Base-by-base conservation (phyloP, 2,888 invertebrate genomes). In the Entomobrya proxima region DNA sequence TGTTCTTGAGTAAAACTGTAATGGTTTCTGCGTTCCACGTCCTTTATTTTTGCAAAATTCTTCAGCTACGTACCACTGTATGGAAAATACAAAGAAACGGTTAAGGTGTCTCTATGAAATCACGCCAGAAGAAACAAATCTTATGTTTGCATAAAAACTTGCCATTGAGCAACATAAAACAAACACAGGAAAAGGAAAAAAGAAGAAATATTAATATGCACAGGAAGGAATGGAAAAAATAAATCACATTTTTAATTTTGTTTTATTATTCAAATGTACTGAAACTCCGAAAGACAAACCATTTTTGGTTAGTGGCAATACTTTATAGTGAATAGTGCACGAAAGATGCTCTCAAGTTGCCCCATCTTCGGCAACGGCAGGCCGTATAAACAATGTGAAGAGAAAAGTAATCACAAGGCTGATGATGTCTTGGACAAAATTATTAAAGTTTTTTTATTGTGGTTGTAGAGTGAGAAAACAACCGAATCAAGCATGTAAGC, bases 151-250 rank as follows among this genome's bases (percentile, higher is more conserved):
- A n/a, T n/a, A n/a, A n/a, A n/a, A n/a, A n/a, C n/a, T n/a, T n/a
- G n/a, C n/a, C n/a, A n/a, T n/a, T n/a, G n/a, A n/a, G n/a, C n/a
- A 32, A 64, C 21, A 64, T 37, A 37, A 64, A 37, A 21, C 35
- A 64, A 64, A 24, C 7, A 37, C 5, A 9, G 9, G 9, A 37
- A 37, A 21, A 15, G n/a, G 4, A 50, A 4, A 35, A 18, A 37
- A 37, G 64, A 35, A 64, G n/a, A n/a, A n/a, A n/a, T n/a, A n/a
- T n/a, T n/a, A n/a, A n/a, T n/a, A n/a, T n/a, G n/a, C n/a, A n/a
- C n/a, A n/a, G n/a, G n/a, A n/a, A n/a, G n/a, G n/a, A 64, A 64
- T 64, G 35, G n/a, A n/a, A 64, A 64, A 37, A 37, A 35, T 64
- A 64, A 64, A 64, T 64, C 64, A 64, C 37, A 2, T 2, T 37